phyloP scores from a whole-genome alignment of 64 coral and sea anemone species.

The Pocillopora damicornis region DNA sequence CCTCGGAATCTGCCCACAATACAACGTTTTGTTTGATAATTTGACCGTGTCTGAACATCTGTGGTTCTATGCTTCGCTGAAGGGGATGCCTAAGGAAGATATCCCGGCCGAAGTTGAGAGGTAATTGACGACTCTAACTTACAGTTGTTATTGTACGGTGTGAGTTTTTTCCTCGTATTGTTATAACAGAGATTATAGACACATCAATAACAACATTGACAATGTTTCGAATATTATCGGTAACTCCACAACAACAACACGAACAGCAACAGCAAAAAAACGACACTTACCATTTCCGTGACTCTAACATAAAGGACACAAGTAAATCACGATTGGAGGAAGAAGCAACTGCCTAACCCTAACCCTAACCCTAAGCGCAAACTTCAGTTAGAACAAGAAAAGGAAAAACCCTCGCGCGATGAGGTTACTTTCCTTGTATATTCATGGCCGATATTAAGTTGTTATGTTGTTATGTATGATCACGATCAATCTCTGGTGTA shows the following conservation, averaged over 20 bases:
- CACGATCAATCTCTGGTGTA: no score
- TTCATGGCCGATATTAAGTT: no score
- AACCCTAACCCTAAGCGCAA: no score
- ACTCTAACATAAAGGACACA: neutral
- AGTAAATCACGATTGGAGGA: neutral
- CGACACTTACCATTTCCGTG: neutral
- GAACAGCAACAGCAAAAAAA: neutral
- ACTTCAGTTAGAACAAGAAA: no score
- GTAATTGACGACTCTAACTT: slow-evolving; percentile 20
- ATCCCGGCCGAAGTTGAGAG: slow-evolving; percentile 91
- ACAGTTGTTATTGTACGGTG: neutral
- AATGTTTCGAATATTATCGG: neutral
- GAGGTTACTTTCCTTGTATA: no score
- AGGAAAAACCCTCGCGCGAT: no score
- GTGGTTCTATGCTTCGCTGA: slow-evolving; percentile 91
- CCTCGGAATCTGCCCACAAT: slow-evolving; percentile 98
- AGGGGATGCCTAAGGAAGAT: slow-evolving; percentile 72
- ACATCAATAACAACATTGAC: neutral
- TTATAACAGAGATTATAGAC: neutral
- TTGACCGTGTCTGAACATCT: slow-evolving; percentile 93
- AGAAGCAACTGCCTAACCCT: neutral
- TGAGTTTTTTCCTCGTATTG: neutral
- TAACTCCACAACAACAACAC: neutral
- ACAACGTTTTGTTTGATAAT: slow-evolving; percentile 95
- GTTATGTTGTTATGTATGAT: no score